These are phyloP conservation scores for Acanthiza pusilla DNA, from an alignment of 2,797 vertebrate genomes.

Conservation along the genomic window DNA sequence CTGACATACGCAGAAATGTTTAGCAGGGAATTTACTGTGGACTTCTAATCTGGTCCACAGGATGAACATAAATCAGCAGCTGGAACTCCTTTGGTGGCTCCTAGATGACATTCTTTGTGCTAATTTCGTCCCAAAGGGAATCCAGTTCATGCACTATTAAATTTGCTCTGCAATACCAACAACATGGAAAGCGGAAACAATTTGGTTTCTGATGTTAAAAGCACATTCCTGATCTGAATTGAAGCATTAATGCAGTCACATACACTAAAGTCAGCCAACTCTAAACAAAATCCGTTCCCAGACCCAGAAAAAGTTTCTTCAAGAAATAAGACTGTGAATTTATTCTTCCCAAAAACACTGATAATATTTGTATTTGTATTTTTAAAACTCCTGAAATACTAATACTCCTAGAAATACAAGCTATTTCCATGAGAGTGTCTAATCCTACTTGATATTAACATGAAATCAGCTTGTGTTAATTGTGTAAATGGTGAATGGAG, in stretches of 20 bases:
- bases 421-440: not conserved
- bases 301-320: not conserved
- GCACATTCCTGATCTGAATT: not conserved
- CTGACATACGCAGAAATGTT: not conserved
- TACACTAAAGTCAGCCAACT: not conserved
- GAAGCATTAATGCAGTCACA: not conserved
- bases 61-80: not conserved
- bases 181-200: not conserved
- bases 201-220: not conserved
- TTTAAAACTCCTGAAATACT: not conserved
- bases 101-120: not conserved
- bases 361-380: not conserved
- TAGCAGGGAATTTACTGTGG: not conserved
- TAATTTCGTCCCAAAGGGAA: not conserved
- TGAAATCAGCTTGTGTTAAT: not conserved
- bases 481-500: not conserved
- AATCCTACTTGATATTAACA: not conserved
- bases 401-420: not conserved
- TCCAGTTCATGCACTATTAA: not conserved
- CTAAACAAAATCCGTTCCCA: not conserved
- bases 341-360: not conserved
- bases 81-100: not conserved
- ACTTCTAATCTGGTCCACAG: not conserved
- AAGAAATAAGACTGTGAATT: not conserved
- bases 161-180: not conserved